Conservation (phyloP, 1,140 invertebrate genomes). For the Coptotermes formosanus region DNA sequence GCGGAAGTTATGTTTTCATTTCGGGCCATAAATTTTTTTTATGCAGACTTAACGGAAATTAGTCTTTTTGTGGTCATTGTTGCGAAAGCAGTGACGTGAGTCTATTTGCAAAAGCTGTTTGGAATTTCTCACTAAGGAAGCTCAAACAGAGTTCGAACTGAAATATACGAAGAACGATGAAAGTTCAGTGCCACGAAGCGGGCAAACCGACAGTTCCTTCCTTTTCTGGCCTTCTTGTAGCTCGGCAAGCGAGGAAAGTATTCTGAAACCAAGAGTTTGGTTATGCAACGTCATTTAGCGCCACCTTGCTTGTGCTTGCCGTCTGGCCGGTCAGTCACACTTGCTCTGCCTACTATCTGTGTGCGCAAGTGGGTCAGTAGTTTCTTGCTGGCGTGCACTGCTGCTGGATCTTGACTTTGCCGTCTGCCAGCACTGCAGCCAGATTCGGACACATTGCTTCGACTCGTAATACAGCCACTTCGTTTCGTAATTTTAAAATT, state of each 20-base stretch:
- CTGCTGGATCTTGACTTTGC: constrained; percentile 13
- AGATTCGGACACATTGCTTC: background rate
- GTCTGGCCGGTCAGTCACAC: background rate
- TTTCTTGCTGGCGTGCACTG: background rate
- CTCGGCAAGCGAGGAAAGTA: background rate
- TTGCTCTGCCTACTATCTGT: background rate
- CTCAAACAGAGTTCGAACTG: too few species aligned
- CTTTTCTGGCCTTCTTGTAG: background rate
- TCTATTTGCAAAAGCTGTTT: too few species aligned
- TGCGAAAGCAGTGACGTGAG: too few species aligned
- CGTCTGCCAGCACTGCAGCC: background rate
- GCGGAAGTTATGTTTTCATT: too few species aligned
- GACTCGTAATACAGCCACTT: too few species aligned
- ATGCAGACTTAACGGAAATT: too few species aligned
- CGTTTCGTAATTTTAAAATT: too few species aligned
- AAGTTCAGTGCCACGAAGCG: too few species aligned
- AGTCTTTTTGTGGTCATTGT: too few species aligned
- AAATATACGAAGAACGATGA: too few species aligned
- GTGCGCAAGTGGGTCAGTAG: background rate
- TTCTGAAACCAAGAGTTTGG: background rate
- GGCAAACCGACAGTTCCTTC: background rate
- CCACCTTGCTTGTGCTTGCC: background rate
- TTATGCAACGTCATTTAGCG: background rate
- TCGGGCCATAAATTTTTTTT: too few species aligned
- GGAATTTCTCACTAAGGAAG: too few species aligned